Conservation (phyloP, 1,140 invertebrate species). For the Holotrichia oblita region DNA sequence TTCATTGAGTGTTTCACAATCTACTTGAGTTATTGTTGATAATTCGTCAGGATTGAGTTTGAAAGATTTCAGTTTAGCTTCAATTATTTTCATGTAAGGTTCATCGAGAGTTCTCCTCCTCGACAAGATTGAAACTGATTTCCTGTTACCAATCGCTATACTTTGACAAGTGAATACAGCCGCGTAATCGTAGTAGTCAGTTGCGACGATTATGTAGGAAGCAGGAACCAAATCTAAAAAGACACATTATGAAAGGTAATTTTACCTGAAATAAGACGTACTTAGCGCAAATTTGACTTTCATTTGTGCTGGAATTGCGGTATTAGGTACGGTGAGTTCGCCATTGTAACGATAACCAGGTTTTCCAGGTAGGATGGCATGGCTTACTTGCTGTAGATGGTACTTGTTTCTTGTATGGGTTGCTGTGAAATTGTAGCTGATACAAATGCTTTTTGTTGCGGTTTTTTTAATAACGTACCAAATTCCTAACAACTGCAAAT, state of each 20-base stretch:
- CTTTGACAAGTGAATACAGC: no score
- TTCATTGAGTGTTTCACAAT: no score
- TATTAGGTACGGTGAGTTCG: conserved; percentile 71
- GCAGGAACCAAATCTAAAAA: no score
- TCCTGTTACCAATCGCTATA: no score
- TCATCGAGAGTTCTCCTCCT: conserved; percentile 74
- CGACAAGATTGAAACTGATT: no score
- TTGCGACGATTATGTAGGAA: no score
- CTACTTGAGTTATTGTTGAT: conserved; percentile 75
- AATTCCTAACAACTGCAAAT: no score
- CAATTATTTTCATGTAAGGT: conserved; percentile 74
- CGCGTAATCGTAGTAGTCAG: no score
- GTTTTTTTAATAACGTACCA: no score
- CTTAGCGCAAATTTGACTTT: conserved; percentile 83
- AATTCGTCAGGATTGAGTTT: conserved; percentile 79
- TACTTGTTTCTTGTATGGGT: conserved; percentile 75
- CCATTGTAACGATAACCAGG: conserved; percentile 83
- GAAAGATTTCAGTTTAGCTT: conserved; percentile 67
- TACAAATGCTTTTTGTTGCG: no score
- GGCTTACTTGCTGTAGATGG: conserved; percentile 76
- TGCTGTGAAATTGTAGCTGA: conserved; percentile 77
- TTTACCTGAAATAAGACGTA: conserved; percentile 66
- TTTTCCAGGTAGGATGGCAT: conserved; percentile 76
- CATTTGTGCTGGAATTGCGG: conserved; percentile 75
- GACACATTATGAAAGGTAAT: no score